Conservation (phyloP, 2,888 invertebrate species). For the Sarcophaga carnaria region DNA sequence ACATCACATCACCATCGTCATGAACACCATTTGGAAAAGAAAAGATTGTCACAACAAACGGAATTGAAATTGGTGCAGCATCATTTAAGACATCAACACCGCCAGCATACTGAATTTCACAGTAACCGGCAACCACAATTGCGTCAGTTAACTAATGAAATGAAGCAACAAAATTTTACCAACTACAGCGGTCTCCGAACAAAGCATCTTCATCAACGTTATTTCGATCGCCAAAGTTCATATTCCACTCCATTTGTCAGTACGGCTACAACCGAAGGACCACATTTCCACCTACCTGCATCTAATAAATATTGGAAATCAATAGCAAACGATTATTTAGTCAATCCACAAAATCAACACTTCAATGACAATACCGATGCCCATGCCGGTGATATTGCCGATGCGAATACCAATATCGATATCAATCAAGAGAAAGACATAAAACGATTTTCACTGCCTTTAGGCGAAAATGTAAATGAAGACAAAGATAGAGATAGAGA, state of each 20-base stretch:
- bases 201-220: constrained; percentile 72
- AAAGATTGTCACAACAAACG: constrained; percentile 42
- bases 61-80: constrained; percentile 49
- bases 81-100: constrained; percentile 68
- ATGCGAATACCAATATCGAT: background rate
- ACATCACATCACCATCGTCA: constrained; percentile 56
- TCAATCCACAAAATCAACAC: constrained; percentile 58
- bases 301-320: constrained; percentile 31
- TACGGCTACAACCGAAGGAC: constrained; percentile 74
- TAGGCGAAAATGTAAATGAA: constrained; percentile 32
- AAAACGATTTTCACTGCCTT: constrained; percentile 64
- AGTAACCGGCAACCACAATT: constrained; percentile 75
- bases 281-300: constrained; percentile 55
- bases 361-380: constrained; percentile 37
- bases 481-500: background rate
- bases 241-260: constrained; percentile 65
- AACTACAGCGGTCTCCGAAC: constrained; percentile 20
- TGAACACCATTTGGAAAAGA: constrained; percentile 53
- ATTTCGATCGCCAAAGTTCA: constrained; percentile 79
- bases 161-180: constrained; percentile 53
- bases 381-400: constrained; percentile 25
- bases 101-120: constrained; percentile 70
- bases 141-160: constrained; percentile 72
- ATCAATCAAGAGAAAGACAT: constrained; percentile 48
- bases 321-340: background rate